Evolutionary conservation across 2,888 invertebrate genomes (phyloP).

Genomic region (Linyphia triangularis): DNA sequence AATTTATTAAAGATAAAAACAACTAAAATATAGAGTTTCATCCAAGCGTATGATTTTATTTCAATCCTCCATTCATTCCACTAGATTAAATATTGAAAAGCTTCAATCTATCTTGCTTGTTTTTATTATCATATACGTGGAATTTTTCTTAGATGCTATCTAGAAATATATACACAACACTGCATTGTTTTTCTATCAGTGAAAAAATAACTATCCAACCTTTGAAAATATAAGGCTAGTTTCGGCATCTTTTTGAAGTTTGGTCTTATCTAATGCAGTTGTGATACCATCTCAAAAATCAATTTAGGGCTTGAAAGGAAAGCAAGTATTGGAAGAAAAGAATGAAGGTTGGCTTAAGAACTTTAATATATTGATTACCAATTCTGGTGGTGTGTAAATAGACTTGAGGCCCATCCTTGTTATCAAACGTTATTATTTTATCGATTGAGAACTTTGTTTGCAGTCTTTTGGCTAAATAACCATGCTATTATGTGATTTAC

Average conservation of each 20-base stretch:
- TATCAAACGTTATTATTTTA: constrained; percentile 46
- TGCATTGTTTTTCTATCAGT: background rate
- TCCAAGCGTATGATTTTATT: no score
- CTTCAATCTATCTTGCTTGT: no score
- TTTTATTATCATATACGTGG: no score
- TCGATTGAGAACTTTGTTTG: constrained; percentile 45
- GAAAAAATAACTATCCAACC: background rate
- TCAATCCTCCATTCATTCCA: no score
- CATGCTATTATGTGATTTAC: no score
- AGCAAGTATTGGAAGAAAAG: background rate
- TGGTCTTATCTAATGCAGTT: constrained; percentile 29
- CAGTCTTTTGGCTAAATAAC: background rate
- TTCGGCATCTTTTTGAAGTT: background rate
- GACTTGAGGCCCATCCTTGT: constrained; percentile 48
- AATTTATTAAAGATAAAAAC: no score
- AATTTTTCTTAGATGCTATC: no score
- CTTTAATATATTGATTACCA: constrained; percentile 51
- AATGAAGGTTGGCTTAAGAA: constrained; percentile 5
- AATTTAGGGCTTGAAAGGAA: constrained; percentile 10
- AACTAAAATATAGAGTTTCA: no score
- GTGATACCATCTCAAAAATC: constrained; percentile 48
- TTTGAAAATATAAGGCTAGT: background rate
- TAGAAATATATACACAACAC: no score
- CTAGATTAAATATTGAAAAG: no score
- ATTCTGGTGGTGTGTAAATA: constrained; percentile 47